These are phyloP conservation scores for Myodes glareolus DNA, from an alignment of 2,113 vertebrate species.

Conservation along the genomic window DNA sequence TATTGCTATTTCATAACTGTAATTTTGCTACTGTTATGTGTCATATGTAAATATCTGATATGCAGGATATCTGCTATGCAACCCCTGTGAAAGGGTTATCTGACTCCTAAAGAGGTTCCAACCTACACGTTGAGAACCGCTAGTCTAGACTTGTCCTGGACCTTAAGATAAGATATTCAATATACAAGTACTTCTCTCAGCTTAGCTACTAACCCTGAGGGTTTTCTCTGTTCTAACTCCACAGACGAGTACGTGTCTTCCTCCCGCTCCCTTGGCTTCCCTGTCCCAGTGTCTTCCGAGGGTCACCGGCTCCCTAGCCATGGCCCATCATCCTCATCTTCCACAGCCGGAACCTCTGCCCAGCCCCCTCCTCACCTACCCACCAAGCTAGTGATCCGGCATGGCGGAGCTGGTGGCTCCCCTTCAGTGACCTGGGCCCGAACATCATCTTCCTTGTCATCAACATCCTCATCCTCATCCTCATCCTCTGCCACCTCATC, in stretches of 20 bases:
- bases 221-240: neutral
- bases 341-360: neutral
- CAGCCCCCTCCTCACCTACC: constrained; percentile 84
- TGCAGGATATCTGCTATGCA: neutral
- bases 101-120: neutral
- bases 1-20: neutral
- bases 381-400: constrained; percentile 95
- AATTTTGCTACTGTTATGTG: neutral
- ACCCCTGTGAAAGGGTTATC: too few relatives aligned
- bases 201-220: neutral
- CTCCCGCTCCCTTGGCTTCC: constrained; percentile 84
- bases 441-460: constrained; percentile 83
- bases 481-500: constrained; percentile 89
- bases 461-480: constrained; percentile 88
- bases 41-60: neutral
- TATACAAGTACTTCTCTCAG: rapidly evolving
- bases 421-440: constrained; percentile 94
- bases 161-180: neutral
- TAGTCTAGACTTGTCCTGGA: neutral
- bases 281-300: constrained; percentile 59
- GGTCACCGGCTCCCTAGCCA: constrained; percentile 42
- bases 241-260: constrained; percentile 94
- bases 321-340: neutral
- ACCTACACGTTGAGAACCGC: neutral
- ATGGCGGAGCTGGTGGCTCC: constrained; percentile 89